These are phyloP conservation scores for Imbricaverruca yamaguchii DNA, from an alignment of 2,888 invertebrate genomes.

Conservation along the genomic window DNA sequence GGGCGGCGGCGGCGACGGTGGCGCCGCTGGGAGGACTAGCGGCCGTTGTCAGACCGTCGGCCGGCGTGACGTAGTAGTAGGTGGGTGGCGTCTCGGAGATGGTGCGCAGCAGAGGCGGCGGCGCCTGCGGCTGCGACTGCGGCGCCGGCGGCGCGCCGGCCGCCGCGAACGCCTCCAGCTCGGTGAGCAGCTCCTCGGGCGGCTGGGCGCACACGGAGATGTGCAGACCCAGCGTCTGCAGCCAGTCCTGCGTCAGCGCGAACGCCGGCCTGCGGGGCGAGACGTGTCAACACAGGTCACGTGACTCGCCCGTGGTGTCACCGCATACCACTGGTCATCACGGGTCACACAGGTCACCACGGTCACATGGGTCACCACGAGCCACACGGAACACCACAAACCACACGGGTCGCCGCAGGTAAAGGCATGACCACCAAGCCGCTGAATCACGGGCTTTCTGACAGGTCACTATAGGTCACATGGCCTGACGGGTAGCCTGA, in stretches of 20 bases:
- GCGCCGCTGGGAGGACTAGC: no score
- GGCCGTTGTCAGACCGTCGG: background rate
- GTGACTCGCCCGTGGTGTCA: no score
- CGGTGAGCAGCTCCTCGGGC: background rate
- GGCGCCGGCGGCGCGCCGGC: constrained; percentile 32
- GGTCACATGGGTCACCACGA: no score
- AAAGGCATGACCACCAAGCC: no score
- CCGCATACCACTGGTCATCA: no score
- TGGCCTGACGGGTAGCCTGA: no score
- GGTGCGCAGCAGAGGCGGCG: constrained; percentile 35
- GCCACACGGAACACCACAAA: no score
- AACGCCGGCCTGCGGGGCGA: constrained; percentile 43
- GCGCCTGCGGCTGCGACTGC: constrained; percentile 34
- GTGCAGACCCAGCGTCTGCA: constrained; percentile 2
- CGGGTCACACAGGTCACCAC: no score
- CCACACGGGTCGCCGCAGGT: no score
- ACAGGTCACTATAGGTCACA: no score
- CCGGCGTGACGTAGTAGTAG: constrained; percentile 27
- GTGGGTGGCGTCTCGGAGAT: constrained; percentile 35
- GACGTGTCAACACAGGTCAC: constrained; percentile 44
- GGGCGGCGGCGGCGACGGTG: background rate
- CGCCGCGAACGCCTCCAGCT: constrained; percentile 3
- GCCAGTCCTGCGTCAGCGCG: constrained; percentile 25
- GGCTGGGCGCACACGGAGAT: background rate
- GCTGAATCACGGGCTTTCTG: no score